Conservation (phyloP, 1,140 invertebrate genomes). For the Drosophila micromelanica region DNA sequence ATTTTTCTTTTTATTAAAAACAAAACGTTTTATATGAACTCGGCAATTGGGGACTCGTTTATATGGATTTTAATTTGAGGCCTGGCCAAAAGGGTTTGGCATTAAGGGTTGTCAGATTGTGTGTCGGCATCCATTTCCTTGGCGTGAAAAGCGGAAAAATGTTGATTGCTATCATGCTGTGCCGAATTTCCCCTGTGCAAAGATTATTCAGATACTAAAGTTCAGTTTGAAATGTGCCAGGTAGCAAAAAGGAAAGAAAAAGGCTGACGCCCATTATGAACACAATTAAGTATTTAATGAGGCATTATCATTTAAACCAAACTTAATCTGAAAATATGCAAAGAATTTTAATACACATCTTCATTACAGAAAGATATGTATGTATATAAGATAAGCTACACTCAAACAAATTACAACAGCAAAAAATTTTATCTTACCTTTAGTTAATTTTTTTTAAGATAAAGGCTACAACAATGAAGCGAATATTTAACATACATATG, state of each 20-base stretch:
- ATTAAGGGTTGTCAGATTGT: conserved; percentile 19
- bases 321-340: neutral
- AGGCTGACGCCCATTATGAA: conserved; percentile 25
- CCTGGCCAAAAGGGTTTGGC: no score
- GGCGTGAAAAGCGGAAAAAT: conserved; percentile 18
- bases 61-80: conserved; percentile 1
- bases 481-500: no score
- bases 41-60: conserved; percentile 2
- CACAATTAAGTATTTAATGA: conserved; percentile 40
- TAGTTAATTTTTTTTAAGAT: no score
- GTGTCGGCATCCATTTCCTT: conserved; percentile 19
- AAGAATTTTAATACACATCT: neutral
- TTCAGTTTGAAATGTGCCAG: conserved; percentile 18
- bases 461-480: no score
- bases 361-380: no score
- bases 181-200: conserved; percentile 23
- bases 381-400: no score
- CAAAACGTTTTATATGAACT: conserved; percentile 74
- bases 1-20: conserved; percentile 71
- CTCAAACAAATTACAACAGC: no score
- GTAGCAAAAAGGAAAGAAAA: conserved; percentile 4
- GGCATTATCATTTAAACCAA: conserved; percentile 9
- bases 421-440: no score
- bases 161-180: conserved; percentile 27
- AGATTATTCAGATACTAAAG: conserved; percentile 26